phyloP scores from a whole-genome alignment of 2,888 invertebrate genomes.

The Mayetiola destructor region DNA sequence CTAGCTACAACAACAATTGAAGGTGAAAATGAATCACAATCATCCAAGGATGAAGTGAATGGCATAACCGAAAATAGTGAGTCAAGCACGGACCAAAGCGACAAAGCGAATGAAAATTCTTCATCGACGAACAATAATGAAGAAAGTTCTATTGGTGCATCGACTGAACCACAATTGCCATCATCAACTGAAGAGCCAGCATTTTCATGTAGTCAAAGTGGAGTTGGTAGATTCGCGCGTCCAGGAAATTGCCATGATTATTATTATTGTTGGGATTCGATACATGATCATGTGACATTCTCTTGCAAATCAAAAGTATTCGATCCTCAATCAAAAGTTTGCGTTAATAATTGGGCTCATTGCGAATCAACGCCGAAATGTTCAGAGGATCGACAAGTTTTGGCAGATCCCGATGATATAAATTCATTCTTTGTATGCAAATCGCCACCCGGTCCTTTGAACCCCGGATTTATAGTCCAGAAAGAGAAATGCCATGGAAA shows the following conservation, averaged over 20 bases:
- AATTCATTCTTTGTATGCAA: background rate
- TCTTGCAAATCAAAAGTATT: background rate
- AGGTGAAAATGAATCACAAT: no score
- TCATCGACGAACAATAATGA: background rate
- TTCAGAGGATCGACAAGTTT: background rate
- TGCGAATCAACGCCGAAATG: background rate
- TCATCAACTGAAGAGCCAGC: background rate
- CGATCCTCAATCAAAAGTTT: background rate
- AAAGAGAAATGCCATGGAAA: background rate
- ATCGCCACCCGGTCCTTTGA: background rate
- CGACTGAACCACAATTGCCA: background rate
- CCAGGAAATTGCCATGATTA: background rate
- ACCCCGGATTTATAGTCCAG: background rate
- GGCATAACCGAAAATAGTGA: no score
- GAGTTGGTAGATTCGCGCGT: background rate
- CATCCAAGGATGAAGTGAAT: no score
- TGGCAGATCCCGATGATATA: background rate
- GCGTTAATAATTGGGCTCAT: background rate
- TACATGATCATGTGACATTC: background rate
- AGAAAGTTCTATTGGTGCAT: background rate
- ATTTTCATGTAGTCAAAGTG: background rate
- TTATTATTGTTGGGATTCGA: background rate
- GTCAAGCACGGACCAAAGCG: no score
- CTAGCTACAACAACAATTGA: no score
- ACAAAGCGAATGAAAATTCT: background rate